A percentile compares a stretch with the other conserved stretches of the same genome.
These are phyloP conservation scores for Scomber japonicus DNA, from an alignment of 2,113 vertebrate genomes.

Conservation along the genomic window DNA sequence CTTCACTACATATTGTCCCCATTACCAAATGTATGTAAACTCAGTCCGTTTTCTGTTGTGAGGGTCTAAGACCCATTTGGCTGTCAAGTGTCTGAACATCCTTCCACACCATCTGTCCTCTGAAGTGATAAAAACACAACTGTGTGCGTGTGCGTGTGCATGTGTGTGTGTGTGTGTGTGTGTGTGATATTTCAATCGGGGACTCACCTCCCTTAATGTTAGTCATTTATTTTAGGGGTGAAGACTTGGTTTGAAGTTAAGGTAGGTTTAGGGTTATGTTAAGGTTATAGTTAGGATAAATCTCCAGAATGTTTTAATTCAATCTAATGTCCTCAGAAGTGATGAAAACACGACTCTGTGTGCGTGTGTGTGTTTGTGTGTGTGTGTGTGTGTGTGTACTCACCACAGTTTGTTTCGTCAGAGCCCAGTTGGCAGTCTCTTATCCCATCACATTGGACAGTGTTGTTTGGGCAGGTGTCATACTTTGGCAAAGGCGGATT, in stretches of 20 bases:
- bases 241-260: too few species aligned
- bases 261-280: too few species aligned
- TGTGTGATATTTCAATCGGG: not conserved
- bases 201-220: too few species aligned
- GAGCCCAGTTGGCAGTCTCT: slow-evolving; percentile 67
- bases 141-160: not conserved
- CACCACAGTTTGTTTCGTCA: slow-evolving; percentile 81
- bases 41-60: not conserved
- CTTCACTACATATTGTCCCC: not conserved
- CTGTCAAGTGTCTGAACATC: not conserved
- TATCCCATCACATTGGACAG: slow-evolving; percentile 68
- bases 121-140: not conserved
- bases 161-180: too few species aligned
- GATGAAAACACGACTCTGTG: not conserved
- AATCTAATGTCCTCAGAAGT: not conserved
- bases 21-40: slow-evolving; percentile 1
- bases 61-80: not conserved
- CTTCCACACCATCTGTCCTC: not conserved
- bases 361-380: not conserved
- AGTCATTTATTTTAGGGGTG: too few species aligned
- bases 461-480: slow-evolving; percentile 73
- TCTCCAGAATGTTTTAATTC: too few species aligned
- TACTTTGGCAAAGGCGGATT: fast-evolving
- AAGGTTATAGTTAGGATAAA: too few species aligned
- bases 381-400: slow-evolving; percentile 24